phyloP scores from a whole-genome alignment of 1,140 invertebrate species.

The Calliopsis andreniformis region DNA sequence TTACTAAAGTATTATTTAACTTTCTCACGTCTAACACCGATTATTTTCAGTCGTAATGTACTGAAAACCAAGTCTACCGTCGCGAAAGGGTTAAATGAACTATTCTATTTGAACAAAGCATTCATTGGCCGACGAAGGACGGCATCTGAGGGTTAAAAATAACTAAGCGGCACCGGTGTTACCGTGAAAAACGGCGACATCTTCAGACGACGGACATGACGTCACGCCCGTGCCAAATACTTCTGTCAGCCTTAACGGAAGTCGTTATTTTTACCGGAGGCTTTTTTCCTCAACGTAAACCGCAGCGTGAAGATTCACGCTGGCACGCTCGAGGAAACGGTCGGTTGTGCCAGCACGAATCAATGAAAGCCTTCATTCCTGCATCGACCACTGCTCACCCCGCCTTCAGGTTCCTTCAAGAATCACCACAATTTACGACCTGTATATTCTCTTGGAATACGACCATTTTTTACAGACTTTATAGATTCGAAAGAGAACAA shows the following conservation, averaged over 20 bases:
- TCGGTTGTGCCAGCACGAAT: slow-evolving; percentile 5
- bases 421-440: not conserved
- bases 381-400: not conserved
- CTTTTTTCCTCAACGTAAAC: slow-evolving; percentile 18
- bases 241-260: slow-evolving; percentile 50
- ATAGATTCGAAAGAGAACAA: not conserved
- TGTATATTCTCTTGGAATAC: not conserved
- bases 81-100: no score
- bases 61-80: no score
- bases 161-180: not conserved
- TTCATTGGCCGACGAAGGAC: not conserved
- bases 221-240: slow-evolving; percentile 61
- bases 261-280: slow-evolving; percentile 50
- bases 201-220: slow-evolving; percentile 65
- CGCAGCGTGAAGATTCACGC: slow-evolving; percentile 49
- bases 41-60: no score
- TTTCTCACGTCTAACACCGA: no score
- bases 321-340: not conserved
- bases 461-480: not conserved
- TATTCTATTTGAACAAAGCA: not conserved
- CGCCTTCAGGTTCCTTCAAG: not conserved
- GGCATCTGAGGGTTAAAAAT: slow-evolving; percentile 31
- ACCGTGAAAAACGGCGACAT: slow-evolving; percentile 25
- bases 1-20: no score
- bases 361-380: slow-evolving; percentile 20